phyloP scores from a whole-genome alignment of 1,140 invertebrate genomes.

The Drosophila burlai region DNA sequence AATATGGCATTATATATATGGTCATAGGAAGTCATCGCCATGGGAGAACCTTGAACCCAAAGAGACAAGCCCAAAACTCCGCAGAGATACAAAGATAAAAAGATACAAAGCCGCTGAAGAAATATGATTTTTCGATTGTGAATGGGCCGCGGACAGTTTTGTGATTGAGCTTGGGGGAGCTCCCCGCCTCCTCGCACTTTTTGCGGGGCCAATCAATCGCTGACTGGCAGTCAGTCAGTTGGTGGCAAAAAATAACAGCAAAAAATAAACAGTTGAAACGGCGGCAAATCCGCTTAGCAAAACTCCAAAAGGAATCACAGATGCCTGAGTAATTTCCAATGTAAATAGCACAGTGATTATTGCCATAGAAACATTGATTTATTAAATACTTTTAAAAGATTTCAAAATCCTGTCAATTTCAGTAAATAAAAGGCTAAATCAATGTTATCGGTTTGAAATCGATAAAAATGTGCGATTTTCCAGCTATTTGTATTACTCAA shows the following conservation, averaged over 20 bases:
- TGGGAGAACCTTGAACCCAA: slow-evolving; percentile 74
- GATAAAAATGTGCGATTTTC: too few species aligned
- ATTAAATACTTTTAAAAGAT: too few species aligned
- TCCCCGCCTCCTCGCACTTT: neutral
- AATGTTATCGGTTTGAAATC: too few species aligned
- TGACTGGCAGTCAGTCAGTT: slow-evolving; percentile 37
- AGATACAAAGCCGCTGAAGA: slow-evolving; percentile 34
- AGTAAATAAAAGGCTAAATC: too few species aligned
- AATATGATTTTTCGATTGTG: slow-evolving; percentile 71
- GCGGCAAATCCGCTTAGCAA: slow-evolving; percentile 72
- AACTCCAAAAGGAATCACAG: slow-evolving; percentile 17
- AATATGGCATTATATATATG: slow-evolving; percentile 28
- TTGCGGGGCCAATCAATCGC: slow-evolving; percentile 37
- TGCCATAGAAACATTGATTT: neutral
- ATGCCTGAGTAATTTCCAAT: slow-evolving; percentile 7
- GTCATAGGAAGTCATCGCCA: slow-evolving; percentile 66
- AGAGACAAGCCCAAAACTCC: slow-evolving; percentile 12
- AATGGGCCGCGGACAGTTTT: slow-evolving; percentile 72
- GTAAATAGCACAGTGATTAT: slow-evolving; percentile 1
- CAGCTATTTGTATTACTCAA: too few species aligned
- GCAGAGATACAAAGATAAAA: slow-evolving; percentile 16
- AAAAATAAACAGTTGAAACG: slow-evolving; percentile 34
- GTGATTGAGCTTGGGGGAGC: slow-evolving; percentile 43
- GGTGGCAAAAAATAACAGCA: slow-evolving; percentile 30
- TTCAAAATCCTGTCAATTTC: too few species aligned